Base-by-base conservation (phyloP, 2,113 vertebrate genomes). In the Limnothrissa miodon region DNA sequence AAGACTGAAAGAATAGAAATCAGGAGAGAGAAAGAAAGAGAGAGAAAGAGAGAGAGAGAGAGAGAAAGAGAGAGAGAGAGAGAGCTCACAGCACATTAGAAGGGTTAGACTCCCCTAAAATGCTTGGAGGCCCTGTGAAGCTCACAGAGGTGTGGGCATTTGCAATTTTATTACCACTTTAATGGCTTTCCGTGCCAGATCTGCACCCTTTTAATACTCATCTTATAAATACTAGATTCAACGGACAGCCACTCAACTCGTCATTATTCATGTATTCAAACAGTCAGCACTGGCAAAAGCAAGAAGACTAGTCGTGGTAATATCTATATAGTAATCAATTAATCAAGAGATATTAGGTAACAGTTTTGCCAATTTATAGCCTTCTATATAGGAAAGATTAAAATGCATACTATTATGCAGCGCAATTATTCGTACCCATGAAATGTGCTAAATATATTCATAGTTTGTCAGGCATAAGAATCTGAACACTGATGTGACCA, bases 101-200 rank as follows among this genome's bases (percentile, higher is more conserved):
- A 33, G 66, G 33, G 25, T 29, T 29, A 74, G 66, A 33, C 87
- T 79, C 89, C 89, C 86, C 85, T 33, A 74, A 74, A 29, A 74
- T 33, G 80, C 89, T 80, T 87, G 90, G 90, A 89, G 85, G 86
- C 90, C 87, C 81, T 74, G 45, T 87, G 82, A 59, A 90, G 91
- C 89, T 92, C 90, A 92, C 87, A 36, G 87, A 87, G 89, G 80
- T 89, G 90, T 74, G 29, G 66, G 89, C 88, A 93, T 93, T 93
- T 93, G 91, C 92, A 92, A 90, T 93, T 92, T 92, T 93, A 93
- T 94, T 90, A 92, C 90, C 88, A 90, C 92, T 92, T 91, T 92
- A 93, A 93, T 92, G 89, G 90, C 80, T 92, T 93, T 92, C 39
- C 91, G 90, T 89, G 88, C 89, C 89, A 87, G 89, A 91, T 92